These are phyloP conservation scores for Chrysomela aeneicollis DNA, from an alignment of 2,888 invertebrate species.

Conservation along the genomic window DNA sequence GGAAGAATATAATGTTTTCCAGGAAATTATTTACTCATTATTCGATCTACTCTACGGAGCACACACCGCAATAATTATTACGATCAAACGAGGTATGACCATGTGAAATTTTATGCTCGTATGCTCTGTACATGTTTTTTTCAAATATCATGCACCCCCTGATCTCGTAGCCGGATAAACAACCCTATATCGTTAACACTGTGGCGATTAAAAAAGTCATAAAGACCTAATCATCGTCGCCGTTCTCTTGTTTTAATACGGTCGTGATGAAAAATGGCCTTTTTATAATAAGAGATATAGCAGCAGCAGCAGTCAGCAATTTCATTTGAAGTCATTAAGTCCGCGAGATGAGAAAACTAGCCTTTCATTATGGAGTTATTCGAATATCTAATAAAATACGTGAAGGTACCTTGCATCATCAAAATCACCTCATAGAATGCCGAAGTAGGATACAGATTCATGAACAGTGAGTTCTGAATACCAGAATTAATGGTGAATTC, in stretches of 20 bases:
- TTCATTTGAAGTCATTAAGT: background rate
- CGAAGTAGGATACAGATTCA: background rate
- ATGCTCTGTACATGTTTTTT: too few relatives aligned
- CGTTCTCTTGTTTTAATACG: background rate
- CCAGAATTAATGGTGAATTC: too few relatives aligned
- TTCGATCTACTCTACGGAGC: too few relatives aligned
- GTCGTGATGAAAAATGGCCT: background rate
- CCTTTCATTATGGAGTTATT: background rate
- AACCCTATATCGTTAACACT: background rate
- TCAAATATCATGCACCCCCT: too few relatives aligned
- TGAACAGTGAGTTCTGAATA: background rate
- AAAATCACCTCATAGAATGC: too few relatives aligned
- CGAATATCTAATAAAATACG: background rate
- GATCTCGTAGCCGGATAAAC: background rate
- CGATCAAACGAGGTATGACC: too few relatives aligned
- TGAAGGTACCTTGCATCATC: background rate
- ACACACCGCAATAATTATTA: too few relatives aligned
- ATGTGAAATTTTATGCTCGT: too few relatives aligned
- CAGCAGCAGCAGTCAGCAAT: background rate
- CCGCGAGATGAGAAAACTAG: background rate
- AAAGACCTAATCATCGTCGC: background rate
- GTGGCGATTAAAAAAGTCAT: background rate
- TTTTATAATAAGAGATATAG: background rate
- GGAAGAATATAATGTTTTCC: too few relatives aligned
- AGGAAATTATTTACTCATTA: too few relatives aligned